Evolutionary conservation across 2,113 vertebrate species (phyloP).

Genomic region (Psittacus erithacus): DNA sequence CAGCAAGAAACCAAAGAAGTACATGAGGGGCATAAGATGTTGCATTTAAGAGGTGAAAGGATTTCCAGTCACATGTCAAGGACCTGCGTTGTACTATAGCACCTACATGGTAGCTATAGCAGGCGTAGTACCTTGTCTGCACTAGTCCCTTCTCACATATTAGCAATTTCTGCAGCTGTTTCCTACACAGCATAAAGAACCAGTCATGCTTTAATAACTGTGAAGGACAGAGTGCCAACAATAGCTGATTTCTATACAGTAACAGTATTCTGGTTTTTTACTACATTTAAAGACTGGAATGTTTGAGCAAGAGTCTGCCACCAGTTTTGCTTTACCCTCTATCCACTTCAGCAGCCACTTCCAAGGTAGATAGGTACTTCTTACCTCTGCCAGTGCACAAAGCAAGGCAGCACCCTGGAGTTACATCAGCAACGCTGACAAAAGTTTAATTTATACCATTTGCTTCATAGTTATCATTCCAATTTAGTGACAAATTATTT

Average conservation of each 20-base stretch:
- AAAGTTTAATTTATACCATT: not conserved
- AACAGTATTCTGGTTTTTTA: not conserved
- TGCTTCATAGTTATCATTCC: not conserved
- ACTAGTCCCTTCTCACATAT: not conserved
- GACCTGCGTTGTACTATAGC: not conserved
- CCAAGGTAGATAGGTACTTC: not conserved
- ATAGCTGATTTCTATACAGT: not conserved
- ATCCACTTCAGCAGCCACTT: not conserved
- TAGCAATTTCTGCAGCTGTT: not conserved
- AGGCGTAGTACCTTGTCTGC: not conserved
- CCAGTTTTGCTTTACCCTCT: not conserved
- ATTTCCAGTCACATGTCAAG: not conserved
- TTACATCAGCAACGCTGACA: not conserved
- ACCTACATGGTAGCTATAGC: not conserved
- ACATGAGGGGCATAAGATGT: accelerated
- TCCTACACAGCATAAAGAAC: not conserved
- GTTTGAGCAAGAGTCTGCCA: not conserved
- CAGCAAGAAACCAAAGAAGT: not conserved
- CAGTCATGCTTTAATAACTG: not conserved
- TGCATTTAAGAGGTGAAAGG: not conserved
- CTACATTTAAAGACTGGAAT: not conserved
- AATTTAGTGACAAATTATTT: not conserved
- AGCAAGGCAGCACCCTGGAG: not conserved
- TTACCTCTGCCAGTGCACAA: not conserved
- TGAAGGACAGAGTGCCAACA: not conserved